Evolutionary conservation across 2,888 invertebrate genomes (phyloP), one percentile per base, ranked within the genome.

Genomic region (Callimorpha dominula): DNA sequence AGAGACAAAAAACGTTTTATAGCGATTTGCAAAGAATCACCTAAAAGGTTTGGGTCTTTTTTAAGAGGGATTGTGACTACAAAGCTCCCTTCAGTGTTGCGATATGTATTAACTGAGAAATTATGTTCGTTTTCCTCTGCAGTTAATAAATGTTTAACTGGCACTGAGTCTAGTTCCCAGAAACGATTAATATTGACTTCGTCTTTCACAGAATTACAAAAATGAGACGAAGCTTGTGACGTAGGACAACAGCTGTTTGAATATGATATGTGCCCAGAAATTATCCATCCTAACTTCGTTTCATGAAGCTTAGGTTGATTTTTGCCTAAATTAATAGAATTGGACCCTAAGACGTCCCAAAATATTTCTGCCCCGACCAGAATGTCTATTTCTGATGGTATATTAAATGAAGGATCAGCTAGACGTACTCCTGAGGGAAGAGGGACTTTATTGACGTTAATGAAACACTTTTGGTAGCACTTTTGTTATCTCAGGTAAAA

Each of bases 361-460:
- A 81, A 83, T 17, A 80, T 31, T n/a, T 82, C 80, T n/a, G 77
- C 80, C 12, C 83, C 83, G 5, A 82, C 66, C 42, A 82, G 57
- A 12, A 85, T 73, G 54, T 84, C 82, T 20, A 82, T 73, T 14
- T 11, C 65, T 46, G 79, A 78, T 52, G 83, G 81, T 63, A 72
- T 74, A 65, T 81, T 71, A 63, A 78, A 82, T 12, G 60, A 64
- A 4, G 83, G 82, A 71, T 85, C 82, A 9, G 81, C 80, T 68
- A 81, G 65, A 12, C 20, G 62, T 15, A 81, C 40, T 14, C 67
- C 67, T 60, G 62, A 40, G 31, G 62, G 71, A 49, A 72, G n/a
- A 49, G 63, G 71, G 46, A 72, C 42, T 15, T 67, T 4, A 11
- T 46, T 14, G 8, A 60, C 50, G 42, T 77, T 64, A 8, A 81